Base-by-base conservation (phyloP, 2,888 invertebrate genomes). In the Diarsia rubi region DNA sequence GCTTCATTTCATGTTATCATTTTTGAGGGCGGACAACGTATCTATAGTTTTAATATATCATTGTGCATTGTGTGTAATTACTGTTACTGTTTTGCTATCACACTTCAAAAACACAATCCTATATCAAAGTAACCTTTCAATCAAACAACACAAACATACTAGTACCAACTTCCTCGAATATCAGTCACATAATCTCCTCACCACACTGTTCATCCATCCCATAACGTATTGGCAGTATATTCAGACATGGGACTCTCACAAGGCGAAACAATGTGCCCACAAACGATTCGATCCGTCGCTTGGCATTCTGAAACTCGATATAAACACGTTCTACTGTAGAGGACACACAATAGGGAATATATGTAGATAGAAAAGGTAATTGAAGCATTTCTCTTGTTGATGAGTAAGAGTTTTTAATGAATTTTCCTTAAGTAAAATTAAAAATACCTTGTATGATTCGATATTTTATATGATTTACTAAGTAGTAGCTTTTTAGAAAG, bases 251-350 rank as follows among this genome's bases (percentile, higher is more conserved):
- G 49, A 27, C 49, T 4, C 73, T 66, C 52, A 21, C 49, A 59
- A 57, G 60, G 44, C 52, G 37, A 76, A 80, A 80, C 82, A 82
- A 84, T 72, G 49, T 62, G 64, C n/a, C 63, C 21, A 63, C 68
- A 71, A 84, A 71, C 69, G 59, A 84, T 78, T 72, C 74, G 59
- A 74, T 67, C 54, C 37, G 45, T 69, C 44, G 45, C 54, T 63
- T 47, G 59, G 42, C 65, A 69, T 74, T 63, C 68, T 63, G 74
- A 14, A 84, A 84, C 82, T 66, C 45, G 66, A 84, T 84, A 78
- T 69, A 71, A 78, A 81, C 78, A 69, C 66, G 68, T 19, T 71
- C 59, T 49, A 62, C 24, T 5, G 49, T 44, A 70, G 47, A 57
- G 31, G 63, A 63, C 57, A 69, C 59, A 78, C 81, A 78, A 78